Conservation (phyloP, 2,888 invertebrate species). For the Eristalis arbustorum region DNA sequence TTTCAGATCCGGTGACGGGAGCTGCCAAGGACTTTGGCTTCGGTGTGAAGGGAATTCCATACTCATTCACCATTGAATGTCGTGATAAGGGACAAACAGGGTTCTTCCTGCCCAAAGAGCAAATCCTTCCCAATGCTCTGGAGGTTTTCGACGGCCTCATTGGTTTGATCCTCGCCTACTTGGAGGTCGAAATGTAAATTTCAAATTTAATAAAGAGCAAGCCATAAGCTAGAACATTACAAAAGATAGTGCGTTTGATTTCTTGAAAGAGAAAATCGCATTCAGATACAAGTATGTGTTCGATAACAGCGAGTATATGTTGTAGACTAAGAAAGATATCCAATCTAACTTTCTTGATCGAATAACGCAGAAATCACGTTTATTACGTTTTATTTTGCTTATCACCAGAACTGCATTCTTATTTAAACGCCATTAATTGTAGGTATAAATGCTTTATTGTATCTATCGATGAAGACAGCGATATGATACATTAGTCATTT, state of each 20-base stretch:
- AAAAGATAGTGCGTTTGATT: not conserved
- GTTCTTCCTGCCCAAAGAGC: slow-evolving; percentile 84
- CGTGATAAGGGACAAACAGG: slow-evolving; percentile 86
- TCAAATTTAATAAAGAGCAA: not conserved
- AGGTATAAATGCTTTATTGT: too few relatives aligned
- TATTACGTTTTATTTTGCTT: too few relatives aligned
- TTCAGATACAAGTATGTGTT: too few relatives aligned
- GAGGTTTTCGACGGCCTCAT: slow-evolving; percentile 82
- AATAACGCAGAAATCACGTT: too few relatives aligned
- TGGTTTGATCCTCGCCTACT: slow-evolving; percentile 38
- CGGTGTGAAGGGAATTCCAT: slow-evolving; percentile 80
- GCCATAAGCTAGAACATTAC: not conserved
- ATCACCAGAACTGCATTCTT: too few relatives aligned
- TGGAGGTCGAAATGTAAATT: not conserved
- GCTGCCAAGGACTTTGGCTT: slow-evolving; percentile 80
- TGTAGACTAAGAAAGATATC: too few relatives aligned
- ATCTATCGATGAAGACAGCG: too few relatives aligned
- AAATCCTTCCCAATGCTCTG: slow-evolving; percentile 83
- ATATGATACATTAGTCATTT: too few relatives aligned
- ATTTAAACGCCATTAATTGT: too few relatives aligned
- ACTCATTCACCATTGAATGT: slow-evolving; percentile 81
- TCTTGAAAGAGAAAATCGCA: too few relatives aligned
- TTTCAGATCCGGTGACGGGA: slow-evolving; percentile 73
- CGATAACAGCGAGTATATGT: too few relatives aligned
- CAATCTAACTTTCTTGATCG: too few relatives aligned